Base-by-base conservation (phyloP, 2,888 invertebrate species). In the Ennomos fuscantarius region DNA sequence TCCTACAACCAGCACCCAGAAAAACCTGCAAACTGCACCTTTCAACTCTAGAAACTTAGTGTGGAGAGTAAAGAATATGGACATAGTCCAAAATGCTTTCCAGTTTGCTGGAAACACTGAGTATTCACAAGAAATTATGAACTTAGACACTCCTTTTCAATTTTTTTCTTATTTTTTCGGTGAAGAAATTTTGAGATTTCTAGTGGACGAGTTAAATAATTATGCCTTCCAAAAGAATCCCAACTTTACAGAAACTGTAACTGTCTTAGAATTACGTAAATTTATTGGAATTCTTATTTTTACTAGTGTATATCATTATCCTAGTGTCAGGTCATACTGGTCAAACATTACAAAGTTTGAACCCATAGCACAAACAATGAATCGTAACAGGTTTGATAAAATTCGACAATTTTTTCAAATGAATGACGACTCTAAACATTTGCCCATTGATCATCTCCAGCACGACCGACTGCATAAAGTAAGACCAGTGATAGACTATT, bases 1-100 rank as follows among this genome's bases (percentile, higher is more conserved):
- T 70, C 66, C 63, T 60, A 64, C 60, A 64, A 65, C 61, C 60
- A 66, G 66, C 66, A 68, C 62, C 70, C 65, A 66, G 72, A 69
- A 74, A 63, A 72, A 70, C 66, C 67, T 72, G 70, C 66, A 71
- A 70, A 72, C 68, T 69, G 71, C 68, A 69, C 69, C 69, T 55
- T 70, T 64, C 70, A 71, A 71, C 66, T 65, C 66, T 67, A 61
- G 70, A 70, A 71, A 72, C 62, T 41, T 41, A 41, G 41, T 70
- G 60, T 73, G 72, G 73, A 74, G 68, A 72, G 69, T 71, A 70
- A 74, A 70, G 50, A 73, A 74, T 72, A 73, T 76, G 68, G 70
- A 73, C 58, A 51, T 70, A 60, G 69, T 73, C 66, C 66, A 71
- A 70, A 41, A 41, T 41, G 41, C 41, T 41, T 41, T 41, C 41